A percentile compares a stretch with the other conserved stretches of the same genome.
Conservation (phyloP, 2,888 invertebrate genomes). For the Morpho deidamia region DNA sequence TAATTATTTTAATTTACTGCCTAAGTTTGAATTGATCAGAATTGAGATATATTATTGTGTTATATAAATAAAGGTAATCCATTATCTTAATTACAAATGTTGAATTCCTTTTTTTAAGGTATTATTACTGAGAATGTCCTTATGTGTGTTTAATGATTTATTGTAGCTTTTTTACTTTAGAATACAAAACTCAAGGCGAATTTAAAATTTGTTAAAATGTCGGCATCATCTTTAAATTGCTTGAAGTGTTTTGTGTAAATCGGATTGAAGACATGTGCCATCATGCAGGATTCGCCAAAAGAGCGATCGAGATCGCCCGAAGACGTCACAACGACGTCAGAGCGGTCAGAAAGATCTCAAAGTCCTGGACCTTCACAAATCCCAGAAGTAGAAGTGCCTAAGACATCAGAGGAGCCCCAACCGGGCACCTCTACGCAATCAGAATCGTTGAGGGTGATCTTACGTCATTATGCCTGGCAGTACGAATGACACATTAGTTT, state of each 20-base stretch:
- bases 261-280: slow-evolving; percentile 23
- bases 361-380: slow-evolving; percentile 37
- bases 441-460: slow-evolving; percentile 70
- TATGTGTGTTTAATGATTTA: not conserved
- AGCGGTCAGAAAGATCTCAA: slow-evolving; percentile 39
- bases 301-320: slow-evolving; percentile 53
- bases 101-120: slow-evolving; percentile 58
- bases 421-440: slow-evolving; percentile 54
- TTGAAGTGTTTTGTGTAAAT: not conserved
- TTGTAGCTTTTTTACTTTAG: too few species aligned
- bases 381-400: slow-evolving; percentile 37
- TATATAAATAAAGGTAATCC: not conserved
- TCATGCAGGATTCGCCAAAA: slow-evolving; percentile 51
- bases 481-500: slow-evolving; percentile 74
- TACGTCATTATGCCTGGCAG: slow-evolving; percentile 75
- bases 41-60: not conserved
- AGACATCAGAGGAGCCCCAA: slow-evolving; percentile 47
- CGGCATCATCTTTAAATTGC: too few species aligned
- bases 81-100: slow-evolving; percentile 45
- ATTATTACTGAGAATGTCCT: not conserved
- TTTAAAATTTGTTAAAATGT: not conserved
- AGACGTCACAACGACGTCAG: slow-evolving; percentile 36
- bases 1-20: too few species aligned
- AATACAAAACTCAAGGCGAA: too few species aligned
- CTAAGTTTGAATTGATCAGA: too few species aligned